Evolutionary conservation across 2,113 vertebrate genomes (phyloP), one percentile per base, ranked within the genome.

Genomic region (Jaculus jaculus): DNA sequence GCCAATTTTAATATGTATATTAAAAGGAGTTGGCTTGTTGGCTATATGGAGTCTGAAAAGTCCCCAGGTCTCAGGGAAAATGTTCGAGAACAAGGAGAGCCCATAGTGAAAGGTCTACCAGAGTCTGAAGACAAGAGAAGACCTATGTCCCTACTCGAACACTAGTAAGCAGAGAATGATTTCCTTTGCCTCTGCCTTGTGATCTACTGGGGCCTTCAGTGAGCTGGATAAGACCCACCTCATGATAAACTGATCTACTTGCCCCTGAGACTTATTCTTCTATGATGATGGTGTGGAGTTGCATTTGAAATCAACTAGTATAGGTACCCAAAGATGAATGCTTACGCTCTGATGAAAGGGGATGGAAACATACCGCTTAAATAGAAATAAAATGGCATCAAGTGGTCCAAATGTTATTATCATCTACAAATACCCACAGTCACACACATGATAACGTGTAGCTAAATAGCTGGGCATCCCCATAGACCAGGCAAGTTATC

Each of bases 291-390:
- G 96, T 16, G 95, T 95, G 88, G 97, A 96, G 97, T 98, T 97
- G 94, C 98, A 97, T 97, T 98, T 97, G 97, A 98, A 98, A 98
- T 98, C 98, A 98, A 98, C 98, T 98, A 98, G 97, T 97, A 97
- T 97, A 98, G 98, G 98, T 98, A 95, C 97, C 97, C 97, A 79
- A 87, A 98, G 98, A 98, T 97, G 97, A 97, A 98, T 98, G 98
- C 97, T 95, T 81, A 0, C 42, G 91, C 97, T 93, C 95, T 32
- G 96, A 96, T 97, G 98, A 97, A 97, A 97, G 98, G 98, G 96
- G 98, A 98, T 98, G 98, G 98, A 98, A 98, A 98, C 98, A 98
- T 98, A 97, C 95, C 96, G 97, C 98, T 98, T 98, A 98, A 98
- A 98, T 97, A 98, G 98, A 98, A 98, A 98, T 98, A 54, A 54